Evolutionary conservation across 2,797 vertebrate species (phyloP), one percentile per base, ranked within the genome.

Genomic region (Sebastes flavidus): DNA sequence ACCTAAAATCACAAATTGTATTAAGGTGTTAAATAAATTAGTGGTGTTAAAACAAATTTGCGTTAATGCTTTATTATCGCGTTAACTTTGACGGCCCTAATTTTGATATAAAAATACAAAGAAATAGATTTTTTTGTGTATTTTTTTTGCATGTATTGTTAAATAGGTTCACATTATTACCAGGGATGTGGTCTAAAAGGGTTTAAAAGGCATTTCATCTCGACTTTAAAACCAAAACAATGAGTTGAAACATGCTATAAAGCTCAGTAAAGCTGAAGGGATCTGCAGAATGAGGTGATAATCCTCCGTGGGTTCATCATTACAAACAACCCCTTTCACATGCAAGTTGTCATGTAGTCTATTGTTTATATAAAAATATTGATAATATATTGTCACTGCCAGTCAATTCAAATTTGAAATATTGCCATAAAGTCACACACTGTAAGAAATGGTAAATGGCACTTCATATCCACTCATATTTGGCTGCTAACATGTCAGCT

Each of bases 211-310:
- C 42, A 46, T 46, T 46, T 46, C 6, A 46, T 46, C 42, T 46
- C 4, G 16, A 46, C 6, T 18, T 55, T 61, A 20, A 80, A 67
- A 73, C 36, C 49, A 58, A 34, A 62, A 77, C 62, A 32, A 34
- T 52, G 30, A 73, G 63, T 2, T 74, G 72, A 75, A 65, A 79
- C 25, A 20, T 32, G n/a, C 52, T 58, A 11, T 65, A 65, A 72
- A 22, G 22, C 30, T 60, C 52, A 14, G 24, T 36, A n/a, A 29
- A 8, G 29, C 66, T 58, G 14, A 62, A 16, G n/a, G 56, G 6
- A 80, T 3, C 9, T 61, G 68, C 56, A 46, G 62, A 32, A 65
- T 38, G 18, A 69, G 52, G 38, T 71, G 27, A 58, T 65, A 14
- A 60, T 49, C 34, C 1, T 60, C n/a, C 4, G 16, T 49, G 25